A percentile compares a stretch with the other conserved stretches of the same genome.
These are phyloP conservation scores for Candidula unifasciata DNA, from an alignment of 2,888 invertebrate species.

Conservation along the genomic window DNA sequence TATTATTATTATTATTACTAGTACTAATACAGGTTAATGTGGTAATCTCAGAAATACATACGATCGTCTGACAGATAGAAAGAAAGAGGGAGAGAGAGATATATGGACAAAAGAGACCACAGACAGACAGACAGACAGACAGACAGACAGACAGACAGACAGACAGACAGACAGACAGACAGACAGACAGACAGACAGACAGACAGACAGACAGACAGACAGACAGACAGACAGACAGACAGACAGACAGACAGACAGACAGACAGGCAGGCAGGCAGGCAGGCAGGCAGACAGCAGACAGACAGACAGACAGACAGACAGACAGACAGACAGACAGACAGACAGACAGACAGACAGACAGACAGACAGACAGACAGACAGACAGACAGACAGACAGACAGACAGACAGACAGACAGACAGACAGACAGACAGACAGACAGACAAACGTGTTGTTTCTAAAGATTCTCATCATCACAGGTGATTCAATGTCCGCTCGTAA, in stretches of 20 bases:
- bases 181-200: constrained; percentile 4
- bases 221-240: constrained; percentile 1
- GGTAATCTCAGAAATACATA: no score
- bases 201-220: constrained; percentile 3
- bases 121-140: not conserved
- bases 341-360: not conserved
- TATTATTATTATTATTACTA: no score
- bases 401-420: constrained; percentile 1
- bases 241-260: not conserved
- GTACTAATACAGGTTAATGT: no score
- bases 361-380: constrained; percentile 4
- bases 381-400: constrained; percentile 1
- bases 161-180: not conserved
- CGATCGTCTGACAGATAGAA: not conserved
- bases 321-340: not conserved
- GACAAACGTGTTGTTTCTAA: not conserved
- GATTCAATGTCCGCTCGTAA: no score
- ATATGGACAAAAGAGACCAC: not conserved
- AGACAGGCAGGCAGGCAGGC: not conserved
- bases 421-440: not conserved
- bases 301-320: not conserved
- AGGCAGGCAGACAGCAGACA: not conserved
- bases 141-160: not conserved
- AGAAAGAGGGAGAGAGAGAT: not conserved
- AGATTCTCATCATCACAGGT: no score